Evolutionary conservation across 1,140 invertebrate genomes (phyloP), one percentile per base, ranked within the genome.

Genomic region (Danaus plexippus): DNA sequence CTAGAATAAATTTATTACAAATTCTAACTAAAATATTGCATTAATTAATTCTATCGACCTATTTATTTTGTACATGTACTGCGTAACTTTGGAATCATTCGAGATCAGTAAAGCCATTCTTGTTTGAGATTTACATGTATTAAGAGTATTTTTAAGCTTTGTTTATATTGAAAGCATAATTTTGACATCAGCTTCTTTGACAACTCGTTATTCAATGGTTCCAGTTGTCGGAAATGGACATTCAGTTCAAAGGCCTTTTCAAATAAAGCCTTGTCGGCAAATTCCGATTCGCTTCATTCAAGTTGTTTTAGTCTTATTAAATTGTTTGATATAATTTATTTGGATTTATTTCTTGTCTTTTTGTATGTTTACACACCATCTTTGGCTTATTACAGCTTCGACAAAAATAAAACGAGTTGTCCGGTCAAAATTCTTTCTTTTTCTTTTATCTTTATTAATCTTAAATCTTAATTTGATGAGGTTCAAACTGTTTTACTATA

Each of bases 151-250:
- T 61, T 61, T 55, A 57, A 43, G 11, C 44, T 43, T 52, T 52
- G 43, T 58, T 61, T 59, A 64, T 57, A 67, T 63, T 64, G 61
- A 63, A 61, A 69, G 61, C 61, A 61, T 60, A 66, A 71, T 71
- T 77, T 73, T 75, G 75, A 77, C 73, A 72, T 73, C 69, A 71
- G 67, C 57, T 46, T 66, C 70, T 81, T 84, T 80, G 75, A 75
- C 71, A 71, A 69, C 67, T 61, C 66, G 62, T 77, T 66, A 73
- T 81, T 79, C 73, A 79, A 73, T 68, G 69, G 63, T 65, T 71
- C 59, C 59, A 74, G 75, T 79, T 78, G 78, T 80, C 78, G 80
- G 80, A 85, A 83, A 78, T 76, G 77, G 79, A 79, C 80, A 78
- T 79, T 69, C 51, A 63, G 64, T 62, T 75, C 74, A 81, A 81